These are phyloP conservation scores for Taxidea taxus DNA, from an alignment of 2,113 vertebrate genomes.

Conservation along the genomic window DNA sequence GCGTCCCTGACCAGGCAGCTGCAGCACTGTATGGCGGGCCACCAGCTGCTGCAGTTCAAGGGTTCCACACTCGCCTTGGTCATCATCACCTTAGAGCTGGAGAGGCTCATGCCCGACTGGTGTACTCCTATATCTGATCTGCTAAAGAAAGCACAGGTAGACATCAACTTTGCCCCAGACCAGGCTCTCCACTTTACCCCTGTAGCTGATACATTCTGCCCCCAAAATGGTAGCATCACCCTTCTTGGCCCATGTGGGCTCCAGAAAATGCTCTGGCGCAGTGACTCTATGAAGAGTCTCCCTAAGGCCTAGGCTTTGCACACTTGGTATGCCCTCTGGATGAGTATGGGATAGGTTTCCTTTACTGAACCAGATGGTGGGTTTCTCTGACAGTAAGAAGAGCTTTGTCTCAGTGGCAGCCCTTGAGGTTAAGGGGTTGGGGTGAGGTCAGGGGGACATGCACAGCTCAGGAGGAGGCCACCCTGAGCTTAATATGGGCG, in stretches of 20 bases:
- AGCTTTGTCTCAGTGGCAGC: background rate
- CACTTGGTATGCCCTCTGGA: background rate
- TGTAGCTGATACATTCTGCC: background rate
- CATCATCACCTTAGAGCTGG: slow-evolving; percentile 98
- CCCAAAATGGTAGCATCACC: background rate
- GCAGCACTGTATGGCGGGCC: slow-evolving; percentile 99
- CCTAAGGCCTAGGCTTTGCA: background rate
- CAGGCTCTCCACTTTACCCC: background rate
- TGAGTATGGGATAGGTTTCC: background rate
- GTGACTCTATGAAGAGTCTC: background rate
- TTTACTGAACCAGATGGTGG: background rate
- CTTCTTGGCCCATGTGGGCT: background rate
- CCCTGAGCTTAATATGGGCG: background rate
- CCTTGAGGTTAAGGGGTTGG: background rate
- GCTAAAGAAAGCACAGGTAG: slow-evolving; percentile 94
- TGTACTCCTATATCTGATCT: slow-evolving; percentile 90
- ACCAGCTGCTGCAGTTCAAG: slow-evolving; percentile 98
- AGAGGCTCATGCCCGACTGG: slow-evolving; percentile 90
- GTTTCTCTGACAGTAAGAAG: background rate
- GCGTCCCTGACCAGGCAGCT: slow-evolving; percentile 96
- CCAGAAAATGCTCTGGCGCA: background rate
- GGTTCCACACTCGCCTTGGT: slow-evolving; percentile 97
- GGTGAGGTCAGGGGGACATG: background rate
- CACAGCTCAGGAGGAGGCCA: background rate
- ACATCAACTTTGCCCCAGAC: slow-evolving; percentile 77